Evolutionary conservation across 1,140 invertebrate species (phyloP), one percentile per base, ranked within the genome.

Genomic region (Drosophila parvula): DNA sequence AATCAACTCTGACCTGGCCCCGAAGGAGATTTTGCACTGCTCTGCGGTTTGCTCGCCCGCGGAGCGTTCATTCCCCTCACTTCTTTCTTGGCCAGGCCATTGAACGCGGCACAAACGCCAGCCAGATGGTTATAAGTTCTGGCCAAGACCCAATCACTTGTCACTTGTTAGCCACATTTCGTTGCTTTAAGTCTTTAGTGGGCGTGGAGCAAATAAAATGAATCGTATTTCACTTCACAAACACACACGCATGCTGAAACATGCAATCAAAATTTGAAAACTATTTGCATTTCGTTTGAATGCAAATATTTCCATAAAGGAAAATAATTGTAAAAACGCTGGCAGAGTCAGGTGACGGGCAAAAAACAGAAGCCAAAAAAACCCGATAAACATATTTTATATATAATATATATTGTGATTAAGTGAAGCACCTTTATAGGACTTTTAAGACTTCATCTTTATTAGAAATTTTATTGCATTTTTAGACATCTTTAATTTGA

Each of bases 1-100:
- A 88, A 78, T 88, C 76, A 88, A 88, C 84, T 88, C 83, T 88
- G 83, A 88, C 73, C 83, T 78, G 61, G 34, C 58, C 48, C 43
- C 61, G 61, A 83, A 62, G 77, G 68, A 83, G 77, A 69, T 58
- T 43, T 62, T 32, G 56, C 40, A 36, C 45, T 62, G 28, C n/a
- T 36, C n/a, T 74, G 67, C 67, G 56, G 65, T 78, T 78, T 58
- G 30, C 34, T 44, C 27, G 30, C 45, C 14, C 40, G 53, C 32
- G 27, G 11, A 50, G 43, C 41, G 83, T 79, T 89, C 84, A 89
- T 88, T 88, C 73, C 59, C 40, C 68, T 45, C 59, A n/a, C n/a
- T n/a, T 62, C 16, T 28, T 3, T 38, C 14, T 32, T 51, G 60
- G 22, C 22, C 43, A 45, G 79, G 67, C 77, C 81, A 69, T 80